phyloP scores from a whole-genome alignment of 2,797 vertebrate genomes.

The Esox lucius region DNA sequence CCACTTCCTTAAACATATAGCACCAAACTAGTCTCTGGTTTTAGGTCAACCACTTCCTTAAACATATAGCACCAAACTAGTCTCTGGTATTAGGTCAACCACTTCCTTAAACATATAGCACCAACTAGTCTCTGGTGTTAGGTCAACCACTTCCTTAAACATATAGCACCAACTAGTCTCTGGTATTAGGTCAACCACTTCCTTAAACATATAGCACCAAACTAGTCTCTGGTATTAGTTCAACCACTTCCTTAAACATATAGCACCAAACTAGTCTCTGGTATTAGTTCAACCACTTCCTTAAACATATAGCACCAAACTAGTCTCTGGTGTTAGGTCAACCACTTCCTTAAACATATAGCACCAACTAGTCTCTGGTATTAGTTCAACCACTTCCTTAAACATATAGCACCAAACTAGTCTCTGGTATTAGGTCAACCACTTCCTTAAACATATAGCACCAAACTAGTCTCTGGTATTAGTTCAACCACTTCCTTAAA shows the following conservation, averaged over 20 bases:
- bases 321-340: background rate
- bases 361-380: background rate
- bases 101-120: no score
- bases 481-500: no score
- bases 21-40: background rate
- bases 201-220: no score
- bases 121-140: background rate
- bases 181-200: slow-evolving; percentile 52
- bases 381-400: no score
- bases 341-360: no score
- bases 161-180: background rate
- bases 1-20: no score
- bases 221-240: no score
- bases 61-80: background rate
- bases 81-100: background rate
- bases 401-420: no score
- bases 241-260: no score
- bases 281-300: background rate
- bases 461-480: background rate
- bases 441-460: background rate
- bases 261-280: background rate
- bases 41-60: no score
- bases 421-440: background rate
- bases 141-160: no score
- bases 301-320: background rate